Evolutionary conservation across 2,888 invertebrate genomes (phyloP), one percentile per base, ranked within the genome.

Genomic region (Eilema depressum): DNA sequence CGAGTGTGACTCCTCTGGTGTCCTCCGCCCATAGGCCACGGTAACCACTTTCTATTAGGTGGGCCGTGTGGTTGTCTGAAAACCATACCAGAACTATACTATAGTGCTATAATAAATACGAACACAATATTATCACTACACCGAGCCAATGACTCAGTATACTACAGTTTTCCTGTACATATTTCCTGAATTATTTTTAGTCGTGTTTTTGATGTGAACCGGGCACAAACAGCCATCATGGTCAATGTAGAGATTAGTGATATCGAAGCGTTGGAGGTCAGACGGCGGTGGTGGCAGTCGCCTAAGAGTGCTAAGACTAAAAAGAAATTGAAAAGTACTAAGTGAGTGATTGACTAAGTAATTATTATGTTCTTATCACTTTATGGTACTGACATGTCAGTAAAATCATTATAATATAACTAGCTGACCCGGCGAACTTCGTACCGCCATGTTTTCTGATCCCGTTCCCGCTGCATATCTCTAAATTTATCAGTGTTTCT

Each of bases 201-300:
- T 77, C 57, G 41, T 62, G 25, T 20, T n/a, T 70, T 53, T 26
- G 59, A 20, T 28, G 61, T n/a, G 41, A n/a, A 2, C 11, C 30
- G 33, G n/a, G 28, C 17, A 11, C 28, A 59, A 28, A 63, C 47
- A n/a, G 33, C 30, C 14, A 56, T 28, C 12, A 90, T 90, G 86
- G 87, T 91, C 66, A 87, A 83, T 26, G 75, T 86, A 0, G 88
- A 89, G 41, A 85, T 93, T 68, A 88, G 83, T 25, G 93, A 92
- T 14, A 79, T 81, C 0, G 86, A 90, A 0, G 90, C 92, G 7
- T 82, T 91, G 47, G 92, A 92, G 70, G 92, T 92, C 1, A 83
- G 92, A 3, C 80, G 85, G 68, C 82, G 84, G 12, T 94, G 94
- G 94, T 93, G 93, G 93, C 92, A 93, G 75, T 90, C 93, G 0